Percentiles rank a stretch among this genome's conserved stretches.
Conservation (phyloP, 2,888 invertebrate genomes). For the Myathropa florea region DNA sequence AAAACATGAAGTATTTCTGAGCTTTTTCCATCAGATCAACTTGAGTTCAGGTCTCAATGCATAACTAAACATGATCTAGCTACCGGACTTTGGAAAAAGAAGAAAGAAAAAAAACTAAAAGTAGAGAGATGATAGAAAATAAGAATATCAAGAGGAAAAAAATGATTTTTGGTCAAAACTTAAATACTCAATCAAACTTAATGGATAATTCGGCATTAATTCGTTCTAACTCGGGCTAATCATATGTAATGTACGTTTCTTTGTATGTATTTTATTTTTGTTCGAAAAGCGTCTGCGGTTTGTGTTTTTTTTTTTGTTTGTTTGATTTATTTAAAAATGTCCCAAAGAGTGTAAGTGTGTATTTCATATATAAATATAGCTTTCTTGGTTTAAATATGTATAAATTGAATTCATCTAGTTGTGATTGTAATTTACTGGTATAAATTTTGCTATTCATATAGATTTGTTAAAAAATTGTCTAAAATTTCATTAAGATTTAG, state of each 20-base stretch:
- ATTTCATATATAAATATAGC: slow-evolving; percentile 33
- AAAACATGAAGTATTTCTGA: slow-evolving; percentile 54
- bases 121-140: neutral
- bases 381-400: slow-evolving; percentile 17
- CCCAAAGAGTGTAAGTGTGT: slow-evolving; percentile 9
- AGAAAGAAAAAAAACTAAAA: neutral
- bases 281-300: slow-evolving; percentile 49
- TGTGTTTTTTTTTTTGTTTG: neutral
- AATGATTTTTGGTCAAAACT: neutral
- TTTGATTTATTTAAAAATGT: neutral
- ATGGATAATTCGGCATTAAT: slow-evolving; percentile 41
- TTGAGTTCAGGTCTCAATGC: neutral
- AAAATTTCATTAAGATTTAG: slow-evolving; percentile 61
- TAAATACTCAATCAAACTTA: neutral
- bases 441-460: slow-evolving; percentile 58
- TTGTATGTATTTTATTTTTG: neutral
- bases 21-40: slow-evolving; percentile 5
- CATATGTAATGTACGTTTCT: neutral
- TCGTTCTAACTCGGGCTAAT: slow-evolving; percentile 37
- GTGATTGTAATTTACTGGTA: slow-evolving; percentile 40
- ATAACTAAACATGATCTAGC: slow-evolving; percentile 34
- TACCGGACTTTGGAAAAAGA: slow-evolving; percentile 26
- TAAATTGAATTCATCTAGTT: slow-evolving; percentile 53
- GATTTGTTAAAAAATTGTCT: slow-evolving; percentile 58
- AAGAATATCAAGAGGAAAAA: neutral